Conservation (phyloP, 2,113 vertebrate species). For the Mionectes macconnelli region DNA sequence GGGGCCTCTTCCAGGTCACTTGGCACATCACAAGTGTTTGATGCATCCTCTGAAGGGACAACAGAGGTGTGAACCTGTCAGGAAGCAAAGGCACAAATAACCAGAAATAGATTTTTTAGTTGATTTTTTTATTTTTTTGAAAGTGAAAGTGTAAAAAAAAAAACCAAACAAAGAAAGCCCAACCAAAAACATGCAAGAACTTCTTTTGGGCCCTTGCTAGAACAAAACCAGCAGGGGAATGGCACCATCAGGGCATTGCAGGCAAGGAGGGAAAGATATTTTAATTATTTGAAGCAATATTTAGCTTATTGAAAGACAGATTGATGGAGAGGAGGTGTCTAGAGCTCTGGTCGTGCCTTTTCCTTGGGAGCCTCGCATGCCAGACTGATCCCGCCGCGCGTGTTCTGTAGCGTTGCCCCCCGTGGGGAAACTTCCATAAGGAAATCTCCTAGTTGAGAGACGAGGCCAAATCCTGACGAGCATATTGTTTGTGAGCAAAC, state of each 20-base stretch:
- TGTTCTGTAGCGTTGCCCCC: not conserved
- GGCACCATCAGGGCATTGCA: not conserved
- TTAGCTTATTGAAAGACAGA: not conserved
- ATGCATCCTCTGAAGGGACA: constrained; percentile 21
- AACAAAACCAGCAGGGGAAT: not conserved
- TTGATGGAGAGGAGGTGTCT: not conserved
- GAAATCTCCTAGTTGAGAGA: constrained; percentile 51
- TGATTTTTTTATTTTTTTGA: not conserved
- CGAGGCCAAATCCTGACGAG: constrained; percentile 32
- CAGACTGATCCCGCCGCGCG: not conserved
- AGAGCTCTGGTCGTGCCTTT: not conserved
- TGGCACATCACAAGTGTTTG: constrained; percentile 13
- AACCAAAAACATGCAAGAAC: not conserved
- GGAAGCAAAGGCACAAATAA: not conserved
- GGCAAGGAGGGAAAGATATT: not conserved
- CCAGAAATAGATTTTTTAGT: constrained; percentile 9
- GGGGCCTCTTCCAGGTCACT: constrained; percentile 31
- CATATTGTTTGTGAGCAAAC: constrained; percentile 64
- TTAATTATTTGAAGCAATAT: not conserved
- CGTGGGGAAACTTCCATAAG: constrained; percentile 25
- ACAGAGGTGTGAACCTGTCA: constrained; percentile 41
- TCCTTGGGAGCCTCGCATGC: not conserved
- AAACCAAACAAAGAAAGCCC: no score
- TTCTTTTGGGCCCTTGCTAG: not conserved
- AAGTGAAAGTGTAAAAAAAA: not conserved